These are phyloP conservation scores for Gymnocypris eckloni DNA, from an alignment of 2,797 vertebrate genomes.

Conservation along the genomic window DNA sequence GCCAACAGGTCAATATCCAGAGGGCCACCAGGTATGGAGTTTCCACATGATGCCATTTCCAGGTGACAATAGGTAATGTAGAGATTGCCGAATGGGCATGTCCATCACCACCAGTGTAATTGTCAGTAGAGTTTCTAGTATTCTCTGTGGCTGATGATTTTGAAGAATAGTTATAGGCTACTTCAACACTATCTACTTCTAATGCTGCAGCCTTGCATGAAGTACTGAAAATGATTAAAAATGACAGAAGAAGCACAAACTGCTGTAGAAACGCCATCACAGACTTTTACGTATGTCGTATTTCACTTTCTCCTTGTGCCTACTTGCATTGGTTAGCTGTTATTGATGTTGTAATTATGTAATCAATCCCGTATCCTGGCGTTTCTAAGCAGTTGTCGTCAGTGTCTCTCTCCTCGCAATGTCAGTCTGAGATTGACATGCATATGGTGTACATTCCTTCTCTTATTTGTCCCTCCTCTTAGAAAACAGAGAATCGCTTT, in stretches of 20 bases:
- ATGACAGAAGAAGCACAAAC: not conserved
- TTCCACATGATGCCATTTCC: constrained; percentile 90
- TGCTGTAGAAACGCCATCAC: constrained; percentile 39
- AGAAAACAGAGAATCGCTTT: constrained; percentile 27
- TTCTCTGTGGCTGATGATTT: not conserved
- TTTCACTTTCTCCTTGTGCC: not conserved
- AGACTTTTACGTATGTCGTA: not conserved
- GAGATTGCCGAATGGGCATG: constrained; percentile 50
- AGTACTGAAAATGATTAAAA: constrained; percentile 29
- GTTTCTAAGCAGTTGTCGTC: not conserved
- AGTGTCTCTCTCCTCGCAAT: not conserved
- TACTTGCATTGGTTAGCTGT: constrained; percentile 20
- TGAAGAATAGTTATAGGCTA: not conserved
- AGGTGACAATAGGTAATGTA: constrained; percentile 86
- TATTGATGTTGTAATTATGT: constrained; percentile 22
- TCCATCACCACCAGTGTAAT: not conserved
- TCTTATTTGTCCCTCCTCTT: constrained; percentile 44
- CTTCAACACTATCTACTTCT: not conserved
- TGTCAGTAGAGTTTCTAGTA: not conserved
- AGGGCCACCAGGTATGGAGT: constrained; percentile 87
- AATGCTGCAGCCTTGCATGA: not conserved
- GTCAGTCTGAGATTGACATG: constrained; percentile 24
- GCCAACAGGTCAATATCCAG: constrained; percentile 92
- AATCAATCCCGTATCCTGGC: not conserved
- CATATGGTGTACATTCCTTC: constrained; percentile 44